Conservation (phyloP, 1,140 invertebrate species). For the Hydropsyche tenuis region DNA sequence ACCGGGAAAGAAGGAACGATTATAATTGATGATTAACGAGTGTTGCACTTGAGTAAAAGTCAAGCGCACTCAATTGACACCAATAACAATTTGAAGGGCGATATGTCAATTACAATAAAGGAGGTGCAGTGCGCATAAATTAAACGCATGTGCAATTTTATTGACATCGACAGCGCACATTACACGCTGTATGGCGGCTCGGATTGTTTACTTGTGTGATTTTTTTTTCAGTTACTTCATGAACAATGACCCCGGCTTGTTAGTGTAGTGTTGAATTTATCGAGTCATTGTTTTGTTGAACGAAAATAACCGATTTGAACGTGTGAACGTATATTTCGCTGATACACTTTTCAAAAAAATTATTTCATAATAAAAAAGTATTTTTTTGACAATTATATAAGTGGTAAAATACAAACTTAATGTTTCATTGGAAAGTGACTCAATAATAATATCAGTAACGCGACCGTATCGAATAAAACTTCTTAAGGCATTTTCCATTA, state of each 20-base stretch:
- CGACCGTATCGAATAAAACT: too few relatives aligned
- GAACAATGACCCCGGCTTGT: conserved; percentile 7
- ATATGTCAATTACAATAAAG: conserved; percentile 48
- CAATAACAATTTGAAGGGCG: conserved; percentile 44
- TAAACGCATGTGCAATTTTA: conserved; percentile 18
- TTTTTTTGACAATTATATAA: too few relatives aligned
- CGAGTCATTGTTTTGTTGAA: conserved; percentile 1
- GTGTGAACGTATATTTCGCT: too few relatives aligned
- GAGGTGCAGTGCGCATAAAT: conserved; percentile 43
- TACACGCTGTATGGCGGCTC: neutral
- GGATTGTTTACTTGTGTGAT: neutral
- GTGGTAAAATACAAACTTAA: too few relatives aligned
- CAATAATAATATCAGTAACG: too few relatives aligned
- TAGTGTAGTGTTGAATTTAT: neutral
- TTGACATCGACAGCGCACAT: neutral
- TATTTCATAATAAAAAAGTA: too few relatives aligned
- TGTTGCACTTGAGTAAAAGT: conserved; percentile 36
- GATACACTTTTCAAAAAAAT: too few relatives aligned
- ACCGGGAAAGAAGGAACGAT: neutral
- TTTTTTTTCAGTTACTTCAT: neutral
- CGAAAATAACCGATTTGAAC: too few relatives aligned
- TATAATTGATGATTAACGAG: conserved; percentile 9
- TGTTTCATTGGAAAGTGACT: too few relatives aligned
- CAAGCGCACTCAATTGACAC: conserved; percentile 42
- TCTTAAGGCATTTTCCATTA: conserved; percentile 3